Base-by-base conservation (phyloP, 2,888 invertebrate species). In the Dermolepida albohirtum region DNA sequence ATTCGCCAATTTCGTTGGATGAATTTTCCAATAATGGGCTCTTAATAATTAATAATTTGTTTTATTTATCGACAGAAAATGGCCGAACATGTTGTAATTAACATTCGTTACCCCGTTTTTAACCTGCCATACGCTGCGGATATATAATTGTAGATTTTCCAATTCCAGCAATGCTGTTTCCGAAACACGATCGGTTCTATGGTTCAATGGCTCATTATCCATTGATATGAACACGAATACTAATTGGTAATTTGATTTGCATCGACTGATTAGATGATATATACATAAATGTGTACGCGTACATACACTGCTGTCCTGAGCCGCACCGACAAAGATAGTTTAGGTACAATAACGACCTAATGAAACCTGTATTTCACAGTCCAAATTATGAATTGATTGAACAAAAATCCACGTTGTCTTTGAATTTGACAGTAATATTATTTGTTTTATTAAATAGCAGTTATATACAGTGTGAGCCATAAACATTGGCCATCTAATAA, bases 201-300 rank as follows among this genome's bases (percentile, higher is more conserved):
- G 64, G 79, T 81, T 82, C 81, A 81, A 81, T 82, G 77, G 80
- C 81, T 82, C 81, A 81, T 82, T 81, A 81, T 74, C 74, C 74
- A 76, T 76, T 77, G 78, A 78, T 78, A 78, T 76, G 77, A 78
- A 78, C 79, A 78, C 77, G 80, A 78, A 79, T 81, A 79, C 79
- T 82, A 82, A 82, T 82, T 82, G 82, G 81, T 82, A 82, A 82
- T 81, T 81, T 78, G 81, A 81, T 80, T 80, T 81, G 77, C 77
- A 74, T 75, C 75, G 74, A 78, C 78, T 79, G 76, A 78, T 79
- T 79, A 78, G 77, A 76, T 74, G 72, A 66, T 69, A 62, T 52
- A 47, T 47, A 59, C 5, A 22, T 8, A 62, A 11, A 47, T 2
- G 34, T 47, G 8, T 7, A 29, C 5, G 40, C 10, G 6, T 34